Conservation (phyloP, 2,888 invertebrate species). For the Lobophora halterata region DNA sequence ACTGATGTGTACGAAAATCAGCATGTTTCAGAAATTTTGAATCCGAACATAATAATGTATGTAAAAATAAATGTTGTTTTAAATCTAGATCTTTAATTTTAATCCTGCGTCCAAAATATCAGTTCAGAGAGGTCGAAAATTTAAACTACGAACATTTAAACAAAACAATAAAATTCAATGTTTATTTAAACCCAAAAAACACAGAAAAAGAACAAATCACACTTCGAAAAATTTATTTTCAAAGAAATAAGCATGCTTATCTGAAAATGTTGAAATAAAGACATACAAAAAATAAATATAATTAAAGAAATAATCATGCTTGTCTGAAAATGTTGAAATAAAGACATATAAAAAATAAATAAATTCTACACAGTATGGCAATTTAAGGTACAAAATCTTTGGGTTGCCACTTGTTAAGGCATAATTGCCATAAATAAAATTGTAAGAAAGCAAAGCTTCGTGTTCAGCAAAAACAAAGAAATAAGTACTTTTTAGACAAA, state of each 20-base stretch:
- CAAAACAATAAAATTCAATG: constrained; percentile 19
- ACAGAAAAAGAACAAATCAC: constrained; percentile 21
- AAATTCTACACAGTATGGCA: constrained; percentile 64
- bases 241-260: constrained; percentile 16
- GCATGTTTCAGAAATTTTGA: constrained; percentile 80
- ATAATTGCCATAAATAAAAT: constrained; percentile 18
- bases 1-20: constrained; percentile 79
- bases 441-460: constrained; percentile 7
- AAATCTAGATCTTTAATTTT: constrained; percentile 71
- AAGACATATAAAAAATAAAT: constrained; percentile 48
- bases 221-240: constrained; percentile 23
- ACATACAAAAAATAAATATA: constrained; percentile 52
- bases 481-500: too few relatives aligned
- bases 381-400: constrained; percentile 64
- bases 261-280: constrained; percentile 25
- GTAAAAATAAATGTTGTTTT: constrained; percentile 82
- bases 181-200: constrained; percentile 27
- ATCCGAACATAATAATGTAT: constrained; percentile 81
- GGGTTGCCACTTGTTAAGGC: constrained; percentile 43
- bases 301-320: constrained; percentile 17
- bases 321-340: constrained; percentile 24
- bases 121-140: neutral
- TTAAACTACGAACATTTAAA: neutral
- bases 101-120: neutral
- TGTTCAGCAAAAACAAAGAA: too few relatives aligned